Conservation (phyloP, 2,797 vertebrate genomes). For the Danio albolineatus region DNA sequence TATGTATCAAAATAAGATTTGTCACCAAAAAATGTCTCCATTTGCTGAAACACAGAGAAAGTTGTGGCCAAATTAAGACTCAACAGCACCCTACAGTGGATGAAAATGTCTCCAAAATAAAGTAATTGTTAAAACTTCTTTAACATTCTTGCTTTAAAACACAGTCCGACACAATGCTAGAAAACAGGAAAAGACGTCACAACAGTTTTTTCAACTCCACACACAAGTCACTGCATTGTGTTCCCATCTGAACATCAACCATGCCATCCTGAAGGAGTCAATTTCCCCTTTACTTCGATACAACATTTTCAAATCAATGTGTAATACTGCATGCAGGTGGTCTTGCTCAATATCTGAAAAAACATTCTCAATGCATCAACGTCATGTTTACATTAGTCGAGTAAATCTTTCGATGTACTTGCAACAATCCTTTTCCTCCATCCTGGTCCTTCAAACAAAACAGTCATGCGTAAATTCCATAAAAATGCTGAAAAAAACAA, state of each 20-base stretch:
- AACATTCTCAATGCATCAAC: neutral
- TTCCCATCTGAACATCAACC: neutral
- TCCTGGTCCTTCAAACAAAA: neutral
- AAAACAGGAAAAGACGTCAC: neutral
- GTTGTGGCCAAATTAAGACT: too few relatives aligned
- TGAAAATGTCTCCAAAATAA: too few relatives aligned
- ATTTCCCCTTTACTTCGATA: neutral
- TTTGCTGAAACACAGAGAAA: too few relatives aligned
- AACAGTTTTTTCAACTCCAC: neutral
- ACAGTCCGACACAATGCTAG: neutral
- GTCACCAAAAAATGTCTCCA: too few relatives aligned
- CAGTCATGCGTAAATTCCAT: neutral
- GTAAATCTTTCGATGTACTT: neutral
- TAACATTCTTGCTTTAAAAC: neutral
- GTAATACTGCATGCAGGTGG: neutral
- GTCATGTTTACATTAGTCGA: neutral
- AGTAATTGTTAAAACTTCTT: neutral
- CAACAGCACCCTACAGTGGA: too few relatives aligned
- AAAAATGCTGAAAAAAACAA: too few relatives aligned
- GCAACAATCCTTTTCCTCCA: neutral
- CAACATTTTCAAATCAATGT: neutral
- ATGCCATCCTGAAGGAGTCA: neutral
- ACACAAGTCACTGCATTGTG: neutral
- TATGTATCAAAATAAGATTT: too few relatives aligned
- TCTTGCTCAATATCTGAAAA: neutral